These are phyloP conservation scores for Helicoverpa zea DNA, from an alignment of 1,140 invertebrate genomes.

Conservation along the genomic window DNA sequence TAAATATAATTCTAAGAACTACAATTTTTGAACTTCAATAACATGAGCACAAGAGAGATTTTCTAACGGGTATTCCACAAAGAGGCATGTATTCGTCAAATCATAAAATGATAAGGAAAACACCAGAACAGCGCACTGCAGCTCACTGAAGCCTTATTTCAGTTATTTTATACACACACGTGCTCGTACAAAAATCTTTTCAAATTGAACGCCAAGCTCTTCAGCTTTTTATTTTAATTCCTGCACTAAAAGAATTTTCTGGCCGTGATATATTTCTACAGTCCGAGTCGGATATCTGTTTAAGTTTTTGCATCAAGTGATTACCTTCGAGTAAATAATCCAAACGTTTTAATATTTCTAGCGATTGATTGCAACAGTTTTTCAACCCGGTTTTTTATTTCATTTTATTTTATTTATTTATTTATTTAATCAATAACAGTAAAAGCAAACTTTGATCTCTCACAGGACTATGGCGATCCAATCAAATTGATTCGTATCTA, in stretches of 20 bases:
- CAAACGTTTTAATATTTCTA: not conserved
- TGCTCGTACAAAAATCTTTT: conserved; percentile 21
- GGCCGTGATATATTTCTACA: conserved; percentile 18
- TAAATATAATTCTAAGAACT: too few relatives aligned
- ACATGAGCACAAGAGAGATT: too few relatives aligned
- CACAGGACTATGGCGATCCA: conserved; percentile 6
- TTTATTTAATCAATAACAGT: not conserved
- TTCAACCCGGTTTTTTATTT: conserved; percentile 18
- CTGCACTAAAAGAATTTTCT: conserved; percentile 10
- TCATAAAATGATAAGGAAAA: not conserved
- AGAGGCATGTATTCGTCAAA: not conserved
- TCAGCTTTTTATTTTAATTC: conserved; percentile 26
- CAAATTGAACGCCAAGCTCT: conserved; percentile 8
- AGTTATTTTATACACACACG: conserved; percentile 1
- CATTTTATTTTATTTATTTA: too few relatives aligned
- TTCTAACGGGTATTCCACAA: too few relatives aligned
- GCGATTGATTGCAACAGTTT: conserved; percentile 15
- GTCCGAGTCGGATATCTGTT: not conserved
- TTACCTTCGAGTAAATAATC: not conserved
- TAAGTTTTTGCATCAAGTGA: not conserved
- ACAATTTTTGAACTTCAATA: too few relatives aligned
- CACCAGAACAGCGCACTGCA: not conserved
- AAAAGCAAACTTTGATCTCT: conserved; percentile 1
- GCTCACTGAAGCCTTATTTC: not conserved
- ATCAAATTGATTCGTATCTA: conserved; percentile 26